phyloP scores from a whole-genome alignment of 2,113 vertebrate species.

The Herpailurus yagouaroundi region DNA sequence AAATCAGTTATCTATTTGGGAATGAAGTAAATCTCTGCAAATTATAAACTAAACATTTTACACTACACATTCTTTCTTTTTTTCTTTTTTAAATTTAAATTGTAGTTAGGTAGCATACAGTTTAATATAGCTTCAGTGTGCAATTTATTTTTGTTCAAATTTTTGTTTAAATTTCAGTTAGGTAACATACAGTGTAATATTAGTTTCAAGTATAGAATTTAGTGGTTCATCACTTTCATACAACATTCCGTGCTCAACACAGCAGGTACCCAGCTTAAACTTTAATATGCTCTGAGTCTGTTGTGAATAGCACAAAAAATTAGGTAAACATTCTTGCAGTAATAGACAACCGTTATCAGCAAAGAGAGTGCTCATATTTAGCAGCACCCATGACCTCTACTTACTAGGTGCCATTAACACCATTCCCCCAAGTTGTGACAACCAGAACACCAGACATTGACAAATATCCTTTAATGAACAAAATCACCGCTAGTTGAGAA shows the following conservation, averaged over 20 bases:
- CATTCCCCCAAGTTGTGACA: not conserved
- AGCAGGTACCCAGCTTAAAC: not conserved
- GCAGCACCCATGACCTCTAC: not conserved
- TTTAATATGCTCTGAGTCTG: not conserved
- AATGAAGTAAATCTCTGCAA: not conserved
- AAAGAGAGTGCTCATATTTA: not conserved
- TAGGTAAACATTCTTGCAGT: not conserved
- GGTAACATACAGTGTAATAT: not conserved
- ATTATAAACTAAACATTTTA: not conserved
- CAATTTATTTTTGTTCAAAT: not conserved
- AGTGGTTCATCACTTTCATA: not conserved
- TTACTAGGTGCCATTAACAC: not conserved
- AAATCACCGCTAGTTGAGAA: not conserved
- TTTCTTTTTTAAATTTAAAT: not conserved
- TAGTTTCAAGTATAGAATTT: not conserved
- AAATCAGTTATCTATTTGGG: not conserved
- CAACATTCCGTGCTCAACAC: not conserved
- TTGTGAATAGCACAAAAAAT: not conserved
- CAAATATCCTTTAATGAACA: not conserved
- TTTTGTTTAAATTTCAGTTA: not conserved
- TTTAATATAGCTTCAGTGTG: too few species aligned
- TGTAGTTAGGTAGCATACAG: not conserved
- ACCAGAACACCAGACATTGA: not conserved
- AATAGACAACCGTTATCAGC: not conserved
- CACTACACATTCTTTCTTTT: not conserved